Evolutionary conservation across 2,797 vertebrate genomes (phyloP), one percentile per base, ranked within the genome.

Genomic region (Tympanoctomys barrerae): DNA sequence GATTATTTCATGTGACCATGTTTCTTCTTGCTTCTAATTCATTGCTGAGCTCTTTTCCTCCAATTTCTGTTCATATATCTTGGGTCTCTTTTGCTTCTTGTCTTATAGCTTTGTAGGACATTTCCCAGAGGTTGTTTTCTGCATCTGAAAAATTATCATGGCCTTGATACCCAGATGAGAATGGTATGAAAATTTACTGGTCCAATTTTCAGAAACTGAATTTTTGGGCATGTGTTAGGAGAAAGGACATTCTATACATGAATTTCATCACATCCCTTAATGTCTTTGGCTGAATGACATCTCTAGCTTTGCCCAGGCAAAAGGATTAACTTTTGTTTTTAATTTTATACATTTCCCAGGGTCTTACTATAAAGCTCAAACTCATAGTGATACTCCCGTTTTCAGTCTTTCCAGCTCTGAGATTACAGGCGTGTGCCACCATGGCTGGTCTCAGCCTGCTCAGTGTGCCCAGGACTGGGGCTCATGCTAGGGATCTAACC

Each of bases 171-270:
- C 12, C 24, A 73, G 49, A 82, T 62, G 64, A 71, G 49, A 87
- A 46, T 66, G n/a, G n/a, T n/a, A n/a, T n/a, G n/a, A n/a, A n/a
- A n/a, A n/a, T n/a, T n/a, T n/a, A 82, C 33, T 83, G 42, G 9
- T 21, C 33, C 64, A 57, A 0, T 81, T 96, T 93, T 92, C 36
- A 95, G 24, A 97, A 70, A 80, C 54, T 28, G 10, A 79, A 7
- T 87, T 82, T 96, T 11, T 62, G 33, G 0, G 0, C 59, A 24
- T 52, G 21, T 52, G 2, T 88, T 39, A 87, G 28, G 77, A 89
- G 89, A 83, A 95, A 96, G 21, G 36, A 79, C 62, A 4, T 14
- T 70, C 24, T 82, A 13, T 82, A 59, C 7, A 31, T 77, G 57
- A 94, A 91, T 91, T 80, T 22, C 4, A 39, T 79, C 31, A 68